Conservation (phyloP, 2,888 invertebrate species). For the Venusia cambrica region DNA sequence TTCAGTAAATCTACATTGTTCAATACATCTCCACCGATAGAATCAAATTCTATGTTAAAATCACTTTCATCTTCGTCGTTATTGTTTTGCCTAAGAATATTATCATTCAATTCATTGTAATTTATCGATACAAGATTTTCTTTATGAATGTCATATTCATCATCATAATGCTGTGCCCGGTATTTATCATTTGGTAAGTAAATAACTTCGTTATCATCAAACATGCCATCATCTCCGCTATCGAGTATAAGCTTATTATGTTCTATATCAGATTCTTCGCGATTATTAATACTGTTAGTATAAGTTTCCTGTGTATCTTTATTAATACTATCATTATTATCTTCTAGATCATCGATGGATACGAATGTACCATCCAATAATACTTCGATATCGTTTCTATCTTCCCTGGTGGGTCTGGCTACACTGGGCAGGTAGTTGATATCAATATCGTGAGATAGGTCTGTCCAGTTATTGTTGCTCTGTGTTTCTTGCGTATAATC, state of each 20-base stretch:
- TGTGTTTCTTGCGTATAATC: conserved; percentile 17
- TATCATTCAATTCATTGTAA: too few species aligned
- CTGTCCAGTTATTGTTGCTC: conserved; percentile 43
- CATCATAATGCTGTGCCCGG: not conserved
- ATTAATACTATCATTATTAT: conserved; percentile 18
- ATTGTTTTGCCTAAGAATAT: too few species aligned
- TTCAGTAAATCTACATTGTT: conserved; percentile 1
- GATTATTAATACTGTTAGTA: conserved; percentile 12
- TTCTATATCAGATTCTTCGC: conserved; percentile 4
- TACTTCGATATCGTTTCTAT: conserved; percentile 53
- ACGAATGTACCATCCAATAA: conserved; percentile 44
- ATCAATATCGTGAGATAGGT: conserved; percentile 64
- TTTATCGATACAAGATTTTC: not conserved
- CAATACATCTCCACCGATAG: not conserved
- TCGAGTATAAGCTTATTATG: conserved; percentile 6
- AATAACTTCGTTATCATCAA: conserved; percentile 10
- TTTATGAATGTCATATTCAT: conserved; percentile 5
- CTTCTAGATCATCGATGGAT: conserved; percentile 41
- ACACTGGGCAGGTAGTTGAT: conserved; percentile 53
- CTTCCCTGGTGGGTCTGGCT: conserved; percentile 43
- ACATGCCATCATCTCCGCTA: conserved; percentile 7
- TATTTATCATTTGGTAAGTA: conserved; percentile 7
- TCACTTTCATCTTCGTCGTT: too few species aligned
- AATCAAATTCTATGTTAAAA: too few species aligned
- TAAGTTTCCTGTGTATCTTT: conserved; percentile 21